Percentiles rank a stretch among this genome's conserved stretches.
Conservation (phyloP, 2,888 invertebrate species). For the Gymnoscelis rufifasciata region DNA sequence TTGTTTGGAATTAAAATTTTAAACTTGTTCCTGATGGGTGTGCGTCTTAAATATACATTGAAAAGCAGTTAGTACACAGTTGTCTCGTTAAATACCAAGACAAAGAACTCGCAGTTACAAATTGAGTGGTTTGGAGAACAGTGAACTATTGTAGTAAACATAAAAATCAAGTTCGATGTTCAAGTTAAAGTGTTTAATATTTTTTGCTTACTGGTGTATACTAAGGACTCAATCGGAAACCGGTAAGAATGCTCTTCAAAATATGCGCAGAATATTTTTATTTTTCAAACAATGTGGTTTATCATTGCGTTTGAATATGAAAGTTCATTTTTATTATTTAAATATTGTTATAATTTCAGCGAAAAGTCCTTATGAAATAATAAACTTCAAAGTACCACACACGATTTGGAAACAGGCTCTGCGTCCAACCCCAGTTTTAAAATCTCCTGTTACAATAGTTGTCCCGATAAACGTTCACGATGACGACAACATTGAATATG, state of each 20-base stretch:
- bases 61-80: constrained; percentile 1
- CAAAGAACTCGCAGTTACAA: constrained; percentile 54
- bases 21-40: constrained; percentile 69
- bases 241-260: constrained; percentile 34
- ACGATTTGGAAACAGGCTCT: constrained; percentile 59
- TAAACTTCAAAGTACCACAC: constrained; percentile 56
- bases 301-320: too few relatives aligned
- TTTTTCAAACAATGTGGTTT: too few relatives aligned
- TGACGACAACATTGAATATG: constrained; percentile 37
- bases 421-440: constrained; percentile 59
- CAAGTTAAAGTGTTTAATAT: constrained; percentile 33
- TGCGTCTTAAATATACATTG: constrained; percentile 55
- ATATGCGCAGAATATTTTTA: background rate
- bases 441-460: constrained; percentile 61
- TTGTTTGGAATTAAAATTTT: constrained; percentile 67
- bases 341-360: constrained; percentile 13
- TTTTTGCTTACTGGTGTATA: constrained; percentile 31
- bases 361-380: constrained; percentile 52
- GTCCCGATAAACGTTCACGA: constrained; percentile 64
- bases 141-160: constrained; percentile 27
- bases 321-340: too few relatives aligned
- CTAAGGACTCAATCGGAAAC: constrained; percentile 29
- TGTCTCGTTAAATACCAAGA: constrained; percentile 65
- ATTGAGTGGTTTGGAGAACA: constrained; percentile 52
- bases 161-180: constrained; percentile 31